A percentile compares a stretch with the other conserved stretches of the same genome.
Conservation (phyloP, 2,113 vertebrate species). For the Apteryx mantelli region DNA sequence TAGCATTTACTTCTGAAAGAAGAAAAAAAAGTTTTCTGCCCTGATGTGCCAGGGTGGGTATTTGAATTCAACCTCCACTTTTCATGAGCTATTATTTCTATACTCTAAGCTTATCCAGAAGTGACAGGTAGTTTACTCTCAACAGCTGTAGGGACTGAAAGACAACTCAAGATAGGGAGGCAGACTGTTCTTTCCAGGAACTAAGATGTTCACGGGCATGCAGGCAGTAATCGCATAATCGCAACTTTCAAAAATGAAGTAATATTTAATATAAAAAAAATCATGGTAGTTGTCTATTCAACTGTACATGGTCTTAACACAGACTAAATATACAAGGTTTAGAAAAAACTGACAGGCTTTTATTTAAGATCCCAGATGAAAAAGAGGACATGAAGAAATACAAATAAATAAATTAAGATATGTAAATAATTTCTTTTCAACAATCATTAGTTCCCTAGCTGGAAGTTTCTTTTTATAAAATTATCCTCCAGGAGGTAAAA, state of each 20-base stretch:
- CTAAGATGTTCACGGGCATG: neutral
- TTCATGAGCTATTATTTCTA: neutral
- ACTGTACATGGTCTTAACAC: neutral
- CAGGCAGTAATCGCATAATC: neutral
- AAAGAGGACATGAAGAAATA: neutral
- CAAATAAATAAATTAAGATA: conserved; percentile 42
- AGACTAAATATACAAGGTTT: neutral
- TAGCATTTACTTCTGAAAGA: neutral
- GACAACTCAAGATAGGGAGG: accelerated
- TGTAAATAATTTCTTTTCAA: neutral
- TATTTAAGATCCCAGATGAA: neutral
- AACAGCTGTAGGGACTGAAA: neutral
- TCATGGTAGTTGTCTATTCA: neutral
- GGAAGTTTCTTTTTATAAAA: neutral
- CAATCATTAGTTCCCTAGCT: neutral
- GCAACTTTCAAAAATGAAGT: neutral
- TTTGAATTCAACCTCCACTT: neutral
- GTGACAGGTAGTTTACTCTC: neutral
- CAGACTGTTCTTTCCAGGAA: neutral
- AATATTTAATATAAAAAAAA: conserved; percentile 52
- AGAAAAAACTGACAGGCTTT: neutral
- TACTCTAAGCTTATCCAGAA: neutral
- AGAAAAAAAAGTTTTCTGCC: neutral
- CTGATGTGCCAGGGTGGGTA: neutral
- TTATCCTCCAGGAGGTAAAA: neutral